Percentiles rank a stretch among this genome's conserved stretches.
phyloP scores from a whole-genome alignment of 2,113 vertebrate species.

The Eurystomus gularis region DNA sequence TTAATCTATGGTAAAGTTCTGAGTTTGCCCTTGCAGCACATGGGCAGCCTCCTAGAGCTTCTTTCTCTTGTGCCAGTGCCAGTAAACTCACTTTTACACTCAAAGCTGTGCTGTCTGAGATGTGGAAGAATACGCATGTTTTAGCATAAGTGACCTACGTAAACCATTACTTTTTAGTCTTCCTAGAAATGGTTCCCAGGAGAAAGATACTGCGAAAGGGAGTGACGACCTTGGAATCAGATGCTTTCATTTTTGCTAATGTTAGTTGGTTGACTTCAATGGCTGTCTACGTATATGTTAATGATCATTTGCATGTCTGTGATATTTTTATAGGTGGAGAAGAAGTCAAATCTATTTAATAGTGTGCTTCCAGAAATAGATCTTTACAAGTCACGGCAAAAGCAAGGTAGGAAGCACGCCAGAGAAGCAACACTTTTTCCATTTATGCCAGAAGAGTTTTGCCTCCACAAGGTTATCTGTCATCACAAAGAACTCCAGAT shows the following conservation, averaged over 20 bases:
- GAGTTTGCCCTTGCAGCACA: not conserved
- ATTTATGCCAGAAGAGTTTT: not conserved
- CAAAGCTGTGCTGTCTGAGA: not conserved
- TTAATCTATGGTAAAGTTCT: not conserved
- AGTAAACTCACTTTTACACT: not conserved
- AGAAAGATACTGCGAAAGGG: constrained; percentile 66
- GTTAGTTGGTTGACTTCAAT: not conserved
- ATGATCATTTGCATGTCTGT: constrained; percentile 40
- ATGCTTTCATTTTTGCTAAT: not conserved
- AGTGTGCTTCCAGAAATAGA: constrained; percentile 18
- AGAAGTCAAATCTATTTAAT: constrained; percentile 37
- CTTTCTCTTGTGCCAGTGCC: not conserved
- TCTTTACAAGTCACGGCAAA: constrained; percentile 59
- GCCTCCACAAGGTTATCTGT: constrained; percentile 1
- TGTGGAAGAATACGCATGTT: not conserved
- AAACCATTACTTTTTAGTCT: constrained; percentile 34
- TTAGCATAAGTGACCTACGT: not conserved
- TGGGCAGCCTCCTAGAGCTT: not conserved
- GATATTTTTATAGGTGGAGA: constrained; percentile 40
- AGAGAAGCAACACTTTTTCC: not conserved
- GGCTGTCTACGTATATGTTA: not conserved
- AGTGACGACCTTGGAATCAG: constrained; percentile 47
- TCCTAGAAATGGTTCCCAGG: constrained; percentile 66
- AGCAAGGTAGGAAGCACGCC: not conserved
- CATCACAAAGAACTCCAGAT: constrained; percentile 30